Evolutionary conservation across 2,797 vertebrate genomes (phyloP).

Genomic region (Vultur gryphus): DNA sequence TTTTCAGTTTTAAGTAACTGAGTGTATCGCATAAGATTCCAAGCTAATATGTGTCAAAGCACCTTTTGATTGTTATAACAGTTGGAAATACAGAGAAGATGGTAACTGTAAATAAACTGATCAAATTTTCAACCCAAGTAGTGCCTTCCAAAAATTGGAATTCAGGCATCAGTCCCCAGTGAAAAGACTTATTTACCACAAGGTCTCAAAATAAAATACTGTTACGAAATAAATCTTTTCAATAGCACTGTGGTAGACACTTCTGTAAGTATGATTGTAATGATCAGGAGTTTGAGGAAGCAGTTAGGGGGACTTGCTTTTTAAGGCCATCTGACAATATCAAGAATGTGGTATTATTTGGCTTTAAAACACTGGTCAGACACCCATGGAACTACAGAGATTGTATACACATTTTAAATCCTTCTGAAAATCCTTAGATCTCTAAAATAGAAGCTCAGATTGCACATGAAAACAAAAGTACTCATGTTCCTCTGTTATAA

Average conservation of each 20-base stretch:
- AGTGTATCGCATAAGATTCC: neutral
- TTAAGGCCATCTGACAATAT: neutral
- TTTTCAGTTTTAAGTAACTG: neutral
- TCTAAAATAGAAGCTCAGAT: neutral
- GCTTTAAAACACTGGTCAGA: neutral
- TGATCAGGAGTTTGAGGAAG: neutral
- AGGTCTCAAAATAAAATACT: neutral
- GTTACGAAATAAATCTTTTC: neutral
- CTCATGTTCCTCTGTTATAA: neutral
- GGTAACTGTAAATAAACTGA: neutral
- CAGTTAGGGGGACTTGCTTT: neutral
- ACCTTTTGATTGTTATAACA: neutral
- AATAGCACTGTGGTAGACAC: neutral
- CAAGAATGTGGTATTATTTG: neutral
- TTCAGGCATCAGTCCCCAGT: neutral
- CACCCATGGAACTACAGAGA: neutral
- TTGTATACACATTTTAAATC: neutral
- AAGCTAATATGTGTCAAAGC: neutral
- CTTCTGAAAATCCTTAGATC: neutral
- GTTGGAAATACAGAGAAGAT: neutral
- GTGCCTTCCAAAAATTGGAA: neutral
- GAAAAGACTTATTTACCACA: neutral
- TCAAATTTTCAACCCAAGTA: neutral
- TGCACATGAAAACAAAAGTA: neutral
- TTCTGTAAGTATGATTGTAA: neutral